phyloP scores from a whole-genome alignment of 2,888 invertebrate species.

The Cryptus armator region DNA sequence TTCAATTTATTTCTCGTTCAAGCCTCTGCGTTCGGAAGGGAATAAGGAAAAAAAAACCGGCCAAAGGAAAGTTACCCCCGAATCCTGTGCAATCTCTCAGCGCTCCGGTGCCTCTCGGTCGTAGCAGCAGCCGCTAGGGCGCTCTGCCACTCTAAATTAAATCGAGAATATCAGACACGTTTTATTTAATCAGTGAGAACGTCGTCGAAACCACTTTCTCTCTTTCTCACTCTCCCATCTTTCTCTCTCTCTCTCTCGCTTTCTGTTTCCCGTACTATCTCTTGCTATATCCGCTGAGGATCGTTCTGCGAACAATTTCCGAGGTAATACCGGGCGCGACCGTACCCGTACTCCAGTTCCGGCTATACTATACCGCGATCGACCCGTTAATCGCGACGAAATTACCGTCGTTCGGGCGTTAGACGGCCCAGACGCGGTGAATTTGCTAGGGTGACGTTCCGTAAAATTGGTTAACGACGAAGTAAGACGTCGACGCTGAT shows the following conservation, averaged over 20 bases:
- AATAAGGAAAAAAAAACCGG: constrained; percentile 37
- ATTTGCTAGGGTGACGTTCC: constrained; percentile 67
- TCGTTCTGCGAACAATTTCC: constrained; percentile 77
- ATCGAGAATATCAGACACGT: constrained; percentile 84
- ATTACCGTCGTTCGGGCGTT: constrained; percentile 71
- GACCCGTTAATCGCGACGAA: constrained; percentile 78
- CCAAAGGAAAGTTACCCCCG: constrained; percentile 46
- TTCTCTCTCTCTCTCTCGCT: constrained; percentile 18
- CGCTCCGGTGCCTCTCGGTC: constrained; percentile 1
- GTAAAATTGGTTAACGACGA: constrained; percentile 66
- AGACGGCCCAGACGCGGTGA: constrained; percentile 72
- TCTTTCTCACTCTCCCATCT: constrained; percentile 13
- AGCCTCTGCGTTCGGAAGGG: constrained; percentile 7
- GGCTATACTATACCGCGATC: constrained; percentile 59
- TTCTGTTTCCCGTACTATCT: constrained; percentile 38
- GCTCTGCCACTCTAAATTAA: constrained; percentile 80
- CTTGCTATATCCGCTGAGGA: constrained; percentile 67
- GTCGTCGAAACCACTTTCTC: constrained; percentile 60
- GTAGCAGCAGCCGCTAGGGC: constrained; percentile 4
- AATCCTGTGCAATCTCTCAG: constrained; percentile 56
- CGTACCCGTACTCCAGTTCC: constrained; percentile 47
- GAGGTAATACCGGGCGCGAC: constrained; percentile 71
- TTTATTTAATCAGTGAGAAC: constrained; percentile 82
- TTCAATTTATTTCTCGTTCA: constrained; percentile 80
- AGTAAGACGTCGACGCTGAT: constrained; percentile 61